Conservation (phyloP, 2,113 vertebrate species). For the Scolopax mira region DNA sequence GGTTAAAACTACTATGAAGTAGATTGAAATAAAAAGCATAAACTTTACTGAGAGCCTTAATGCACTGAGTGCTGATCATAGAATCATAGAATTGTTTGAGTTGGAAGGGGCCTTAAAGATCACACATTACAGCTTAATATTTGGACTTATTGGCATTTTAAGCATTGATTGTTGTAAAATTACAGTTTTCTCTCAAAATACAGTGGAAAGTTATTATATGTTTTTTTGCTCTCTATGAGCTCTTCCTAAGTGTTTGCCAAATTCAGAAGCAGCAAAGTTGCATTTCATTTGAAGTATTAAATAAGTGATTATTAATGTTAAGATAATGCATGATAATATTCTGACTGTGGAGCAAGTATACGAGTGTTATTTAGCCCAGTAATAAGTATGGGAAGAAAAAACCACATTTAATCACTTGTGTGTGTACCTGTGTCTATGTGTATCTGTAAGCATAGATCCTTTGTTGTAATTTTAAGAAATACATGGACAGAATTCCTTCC, state of each 20-base stretch:
- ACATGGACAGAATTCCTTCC: neutral
- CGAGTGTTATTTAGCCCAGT: neutral
- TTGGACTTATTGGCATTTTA: neutral
- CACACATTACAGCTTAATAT: neutral
- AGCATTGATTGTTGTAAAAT: neutral
- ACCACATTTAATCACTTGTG: fast-evolving
- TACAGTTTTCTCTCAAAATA: neutral
- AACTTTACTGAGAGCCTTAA: neutral
- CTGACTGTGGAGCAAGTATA: neutral
- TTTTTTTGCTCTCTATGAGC: neutral
- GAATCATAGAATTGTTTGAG: too few relatives aligned
- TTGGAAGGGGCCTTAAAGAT: too few relatives aligned
- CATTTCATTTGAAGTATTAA: neutral
- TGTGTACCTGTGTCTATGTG: neutral
- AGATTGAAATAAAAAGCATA: neutral
- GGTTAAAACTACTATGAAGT: neutral
- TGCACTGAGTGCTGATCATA: neutral
- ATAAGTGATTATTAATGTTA: neutral
- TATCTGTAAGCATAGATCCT: neutral
- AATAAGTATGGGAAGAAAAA: neutral
- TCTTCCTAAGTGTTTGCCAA: neutral
- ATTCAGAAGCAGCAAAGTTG: neutral
- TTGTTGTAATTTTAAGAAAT: neutral
- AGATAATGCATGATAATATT: neutral
- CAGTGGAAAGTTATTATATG: neutral